phyloP scores from a whole-genome alignment of 2,113 vertebrate genomes.

The Rallus limicola region DNA sequence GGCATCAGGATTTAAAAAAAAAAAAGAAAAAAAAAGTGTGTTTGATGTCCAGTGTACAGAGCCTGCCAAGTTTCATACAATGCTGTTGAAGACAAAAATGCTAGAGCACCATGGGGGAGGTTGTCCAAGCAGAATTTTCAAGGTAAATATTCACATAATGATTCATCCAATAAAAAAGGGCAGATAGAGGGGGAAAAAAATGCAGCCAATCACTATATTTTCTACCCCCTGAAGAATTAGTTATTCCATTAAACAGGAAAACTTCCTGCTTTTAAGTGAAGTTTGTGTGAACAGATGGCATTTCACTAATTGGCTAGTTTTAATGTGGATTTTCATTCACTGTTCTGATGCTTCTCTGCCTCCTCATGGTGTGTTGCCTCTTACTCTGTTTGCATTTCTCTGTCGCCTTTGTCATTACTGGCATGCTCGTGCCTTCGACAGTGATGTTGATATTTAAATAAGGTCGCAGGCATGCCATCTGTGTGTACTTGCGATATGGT shows the following conservation, averaged over 20 bases:
- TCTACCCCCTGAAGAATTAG: neutral
- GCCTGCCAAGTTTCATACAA: neutral
- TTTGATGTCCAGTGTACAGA: neutral
- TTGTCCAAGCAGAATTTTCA: neutral
- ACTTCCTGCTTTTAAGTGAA: neutral
- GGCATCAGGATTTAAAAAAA: neutral
- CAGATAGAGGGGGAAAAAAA: neutral
- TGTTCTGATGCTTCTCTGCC: neutral
- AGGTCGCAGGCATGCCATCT: neutral
- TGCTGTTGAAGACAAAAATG: neutral
- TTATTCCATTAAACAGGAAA: neutral
- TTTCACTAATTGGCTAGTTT: neutral
- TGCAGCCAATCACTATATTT: neutral
- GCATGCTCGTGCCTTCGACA: neutral
- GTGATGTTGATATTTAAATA: neutral
- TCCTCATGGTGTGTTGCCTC: neutral
- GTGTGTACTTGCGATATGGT: neutral
- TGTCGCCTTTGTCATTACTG: neutral
- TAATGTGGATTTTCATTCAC: neutral
- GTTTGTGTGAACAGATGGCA: neutral
- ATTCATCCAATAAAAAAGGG: neutral
- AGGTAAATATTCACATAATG: neutral
- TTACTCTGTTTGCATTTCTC: neutral
- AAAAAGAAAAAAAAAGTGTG: rapidly evolving
- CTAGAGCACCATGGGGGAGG: neutral